Evolutionary conservation across 2,888 invertebrate genomes (phyloP).

Genomic region (Drosophila prostipennis): DNA sequence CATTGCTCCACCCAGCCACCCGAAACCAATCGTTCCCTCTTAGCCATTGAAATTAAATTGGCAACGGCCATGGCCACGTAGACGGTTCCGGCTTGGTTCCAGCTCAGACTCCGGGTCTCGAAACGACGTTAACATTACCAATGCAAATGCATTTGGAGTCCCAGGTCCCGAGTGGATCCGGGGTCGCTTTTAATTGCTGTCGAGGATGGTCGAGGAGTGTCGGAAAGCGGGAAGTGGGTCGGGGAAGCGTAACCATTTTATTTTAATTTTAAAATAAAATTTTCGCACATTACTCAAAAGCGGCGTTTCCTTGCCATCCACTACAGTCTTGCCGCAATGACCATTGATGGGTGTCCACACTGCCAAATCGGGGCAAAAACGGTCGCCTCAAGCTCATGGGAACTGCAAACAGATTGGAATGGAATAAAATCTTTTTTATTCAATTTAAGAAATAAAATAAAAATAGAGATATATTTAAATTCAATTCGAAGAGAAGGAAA

Average conservation of each 20-base stretch:
- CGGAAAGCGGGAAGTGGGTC: too few species aligned
- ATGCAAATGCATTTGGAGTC: conserved; percentile 67
- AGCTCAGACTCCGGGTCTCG: conserved; percentile 5
- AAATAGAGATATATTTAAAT: too few species aligned
- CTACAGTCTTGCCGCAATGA: conserved; percentile 3
- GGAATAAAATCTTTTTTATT: too few species aligned
- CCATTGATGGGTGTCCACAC: conserved; percentile 19
- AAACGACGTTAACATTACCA: conserved; percentile 59
- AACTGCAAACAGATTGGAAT: too few species aligned
- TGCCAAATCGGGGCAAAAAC: background rate
- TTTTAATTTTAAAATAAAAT: conserved; percentile 62
- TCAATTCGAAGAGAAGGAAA: too few species aligned
- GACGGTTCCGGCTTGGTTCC: conserved; percentile 4
- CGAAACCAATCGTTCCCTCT: conserved; percentile 24
- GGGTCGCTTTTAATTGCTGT: conserved; percentile 58
- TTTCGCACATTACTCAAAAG: conserved; percentile 52
- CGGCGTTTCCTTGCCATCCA: conserved; percentile 34
- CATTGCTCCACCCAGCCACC: conserved; percentile 33
- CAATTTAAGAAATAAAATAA: too few species aligned
- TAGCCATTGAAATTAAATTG: conserved; percentile 57
- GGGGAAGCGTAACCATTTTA: conserved; percentile 23
- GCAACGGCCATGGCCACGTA: conserved; percentile 26
- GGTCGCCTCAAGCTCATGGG: too few species aligned
- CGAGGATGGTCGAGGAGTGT: conserved; percentile 8
- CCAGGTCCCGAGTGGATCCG: conserved; percentile 29